phyloP scores from a whole-genome alignment of 2,113 vertebrate genomes.

The mouse (Mus musculus) region GRCm39 chr4:151154501-151155000 shows the following conservation, averaged over 20 bases:
- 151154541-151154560: neutral
- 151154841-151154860: neutral
- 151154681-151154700: neutral
- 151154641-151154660: neutral
- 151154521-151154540: neutral
- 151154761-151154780: neutral
- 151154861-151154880: neutral
- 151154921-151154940: neutral
- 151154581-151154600: neutral
- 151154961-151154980: neutral
- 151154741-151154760: neutral
- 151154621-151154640: neutral
- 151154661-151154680: neutral
- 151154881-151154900: neutral
- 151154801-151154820: neutral
- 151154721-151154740: neutral
- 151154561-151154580: neutral
- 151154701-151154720: neutral
- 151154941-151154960: neutral
- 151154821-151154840: neutral
- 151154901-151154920: neutral
- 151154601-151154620: neutral
- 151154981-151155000: neutral
- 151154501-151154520: neutral
- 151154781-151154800: neutral